Evolutionary conservation across 2,113 vertebrate genomes (phyloP).

Genomic region (Larimichthys polyactis): DNA sequence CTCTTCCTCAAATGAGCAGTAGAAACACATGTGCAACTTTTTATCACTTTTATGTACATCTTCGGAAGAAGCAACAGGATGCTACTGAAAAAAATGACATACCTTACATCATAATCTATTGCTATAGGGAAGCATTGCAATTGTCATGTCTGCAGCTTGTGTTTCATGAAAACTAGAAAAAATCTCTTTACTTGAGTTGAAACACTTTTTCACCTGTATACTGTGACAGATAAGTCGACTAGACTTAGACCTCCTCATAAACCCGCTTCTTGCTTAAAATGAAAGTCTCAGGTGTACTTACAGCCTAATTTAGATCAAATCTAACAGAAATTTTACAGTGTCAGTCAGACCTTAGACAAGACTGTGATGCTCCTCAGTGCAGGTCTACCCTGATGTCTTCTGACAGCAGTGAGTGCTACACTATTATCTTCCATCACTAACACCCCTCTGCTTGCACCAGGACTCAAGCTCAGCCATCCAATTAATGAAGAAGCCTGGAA

Average conservation of each 20-base stretch:
- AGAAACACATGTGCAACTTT: not conserved
- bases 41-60: not conserved
- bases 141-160: not conserved
- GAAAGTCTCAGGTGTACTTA: not conserved
- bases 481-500: slow-evolving; percentile 19
- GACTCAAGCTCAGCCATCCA: slow-evolving; percentile 4
- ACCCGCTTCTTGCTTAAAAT: not conserved
- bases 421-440: slow-evolving; percentile 28
- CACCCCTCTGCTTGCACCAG: not conserved
- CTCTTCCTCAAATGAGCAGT: not conserved
- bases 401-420: slow-evolving; percentile 35
- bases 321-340: not conserved
- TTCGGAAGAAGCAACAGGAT: not conserved
- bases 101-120: not conserved
- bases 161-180: not conserved
- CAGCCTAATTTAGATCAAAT: not conserved
- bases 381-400: slow-evolving; percentile 13
- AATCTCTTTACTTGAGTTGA: not conserved
- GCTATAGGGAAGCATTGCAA: not conserved
- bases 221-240: not conserved
- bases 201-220: not conserved
- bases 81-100: not conserved
- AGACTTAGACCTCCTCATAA: not conserved
- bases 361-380: slow-evolving; percentile 10
- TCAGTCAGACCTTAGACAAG: slow-evolving; percentile 4